Percentiles rank a stretch among this genome's conserved stretches.
These are phyloP conservation scores for Nesospiza acunhae DNA, from an alignment of 2,113 vertebrate genomes.

Conservation along the genomic window DNA sequence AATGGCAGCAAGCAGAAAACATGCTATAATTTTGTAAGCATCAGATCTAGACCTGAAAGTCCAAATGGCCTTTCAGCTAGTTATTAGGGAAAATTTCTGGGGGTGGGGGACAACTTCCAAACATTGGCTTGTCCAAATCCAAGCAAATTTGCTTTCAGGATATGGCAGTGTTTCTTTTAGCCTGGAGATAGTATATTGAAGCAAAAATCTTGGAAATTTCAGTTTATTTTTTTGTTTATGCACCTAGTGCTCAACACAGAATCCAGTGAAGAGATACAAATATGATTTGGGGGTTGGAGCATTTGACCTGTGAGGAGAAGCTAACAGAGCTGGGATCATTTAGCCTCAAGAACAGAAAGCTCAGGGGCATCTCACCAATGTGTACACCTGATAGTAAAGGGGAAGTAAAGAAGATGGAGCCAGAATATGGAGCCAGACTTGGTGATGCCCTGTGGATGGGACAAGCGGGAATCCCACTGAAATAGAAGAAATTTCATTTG, in stretches of 20 bases:
- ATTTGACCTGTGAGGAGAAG: not conserved
- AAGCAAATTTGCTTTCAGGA: not conserved
- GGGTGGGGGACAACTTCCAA: not conserved
- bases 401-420: not conserved
- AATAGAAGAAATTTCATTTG: not conserved
- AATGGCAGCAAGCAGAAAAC: not conserved
- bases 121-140: fast-evolving
- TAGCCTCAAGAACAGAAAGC: not conserved
- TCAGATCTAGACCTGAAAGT: not conserved
- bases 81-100: not conserved
- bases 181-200: not conserved
- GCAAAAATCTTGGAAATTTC: not conserved
- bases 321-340: not conserved
- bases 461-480: not conserved
- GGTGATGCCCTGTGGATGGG: not conserved
- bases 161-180: not conserved
- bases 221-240: not conserved
- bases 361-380: not conserved
- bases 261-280: not conserved
- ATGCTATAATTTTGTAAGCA: not conserved
- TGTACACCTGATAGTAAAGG: not conserved
- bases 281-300: not conserved
- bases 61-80: not conserved
- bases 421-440: not conserved
- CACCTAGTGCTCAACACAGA: not conserved